These are phyloP conservation scores for Pocillopora damicornis DNA, from an alignment of 64 coral and sea anemone species.

Conservation along the genomic window DNA sequence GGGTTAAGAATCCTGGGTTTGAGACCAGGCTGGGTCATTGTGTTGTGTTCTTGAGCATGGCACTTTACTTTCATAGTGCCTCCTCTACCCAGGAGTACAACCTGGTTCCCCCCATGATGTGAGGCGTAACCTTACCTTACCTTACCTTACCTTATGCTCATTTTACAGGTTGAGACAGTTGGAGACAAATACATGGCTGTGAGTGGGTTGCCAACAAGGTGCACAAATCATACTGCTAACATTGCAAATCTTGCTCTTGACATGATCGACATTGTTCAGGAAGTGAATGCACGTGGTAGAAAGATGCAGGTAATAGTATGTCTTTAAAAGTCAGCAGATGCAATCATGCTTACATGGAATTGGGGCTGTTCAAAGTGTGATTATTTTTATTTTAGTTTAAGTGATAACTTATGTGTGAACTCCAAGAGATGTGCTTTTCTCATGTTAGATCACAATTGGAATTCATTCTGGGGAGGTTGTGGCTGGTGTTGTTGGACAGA, in stretches of 20 bases:
- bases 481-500: constrained; percentile 94
- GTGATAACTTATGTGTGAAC: too few species aligned
- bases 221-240: constrained; percentile 75
- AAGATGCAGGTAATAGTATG: constrained; percentile 26
- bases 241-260: constrained; percentile 95
- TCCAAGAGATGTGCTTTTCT: not conserved
- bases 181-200: constrained; percentile 99
- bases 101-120: too few species aligned
- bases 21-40: too few species aligned
- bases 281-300: constrained; percentile 69
- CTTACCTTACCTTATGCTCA: not conserved
- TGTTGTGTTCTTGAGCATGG: too few species aligned
- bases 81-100: too few species aligned
- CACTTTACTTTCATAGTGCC: too few species aligned
- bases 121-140: too few species aligned
- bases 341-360: too few species aligned
- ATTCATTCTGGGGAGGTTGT: constrained; percentile 98
- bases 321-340: not conserved
- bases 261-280: constrained; percentile 90
- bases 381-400: too few species aligned
- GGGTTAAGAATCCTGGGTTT: too few species aligned
- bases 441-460: constrained; percentile 83
- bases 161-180: constrained; percentile 88
- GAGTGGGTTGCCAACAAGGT: constrained; percentile 95
- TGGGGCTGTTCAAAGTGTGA: too few species aligned